These are phyloP conservation scores for Gerosis bhagava DNA, from an alignment of 2,888 invertebrate species.

Conservation along the genomic window DNA sequence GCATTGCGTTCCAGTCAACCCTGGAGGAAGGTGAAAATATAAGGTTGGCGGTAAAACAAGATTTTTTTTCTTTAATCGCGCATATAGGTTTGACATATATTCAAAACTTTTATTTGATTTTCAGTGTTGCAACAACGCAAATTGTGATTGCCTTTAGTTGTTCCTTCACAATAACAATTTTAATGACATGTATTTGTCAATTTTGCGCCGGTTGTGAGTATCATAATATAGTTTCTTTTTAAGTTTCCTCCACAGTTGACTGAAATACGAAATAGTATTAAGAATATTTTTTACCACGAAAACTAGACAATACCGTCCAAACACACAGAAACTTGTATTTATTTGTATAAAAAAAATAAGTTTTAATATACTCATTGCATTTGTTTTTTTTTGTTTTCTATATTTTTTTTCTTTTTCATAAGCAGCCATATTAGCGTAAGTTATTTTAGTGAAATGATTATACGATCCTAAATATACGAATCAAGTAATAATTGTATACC, in stretches of 20 bases:
- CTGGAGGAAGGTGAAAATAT: too few species aligned
- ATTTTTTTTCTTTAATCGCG: too few species aligned
- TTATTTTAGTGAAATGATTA: conserved; percentile 31
- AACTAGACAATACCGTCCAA: conserved; percentile 74
- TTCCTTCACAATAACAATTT: conserved; percentile 1
- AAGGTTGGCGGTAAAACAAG: too few species aligned
- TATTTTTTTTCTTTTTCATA: too few species aligned
- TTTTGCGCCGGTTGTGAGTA: conserved; percentile 59
- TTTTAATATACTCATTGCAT: conserved; percentile 60
- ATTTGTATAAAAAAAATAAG: conserved; percentile 56
- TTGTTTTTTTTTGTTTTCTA: conserved; percentile 42
- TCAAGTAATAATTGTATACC: conserved; percentile 44
- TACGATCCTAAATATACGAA: conserved; percentile 66
- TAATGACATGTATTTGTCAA: conserved; percentile 45
- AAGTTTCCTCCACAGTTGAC: conserved; percentile 40
- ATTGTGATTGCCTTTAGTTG: conserved; percentile 4
- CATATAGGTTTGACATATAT: too few species aligned
- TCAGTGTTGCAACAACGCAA: conserved; percentile 32
- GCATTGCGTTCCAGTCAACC: too few species aligned
- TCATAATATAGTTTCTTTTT: conserved; percentile 43
- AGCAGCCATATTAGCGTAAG: conserved; percentile 73
- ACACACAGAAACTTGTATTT: conserved; percentile 67
- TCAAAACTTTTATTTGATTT: too few species aligned
- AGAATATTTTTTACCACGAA: conserved; percentile 67
- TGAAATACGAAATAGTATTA: conserved; percentile 64